Evolutionary conservation across 2,113 vertebrate genomes (phyloP).

Genomic region (Corapipo altera): DNA sequence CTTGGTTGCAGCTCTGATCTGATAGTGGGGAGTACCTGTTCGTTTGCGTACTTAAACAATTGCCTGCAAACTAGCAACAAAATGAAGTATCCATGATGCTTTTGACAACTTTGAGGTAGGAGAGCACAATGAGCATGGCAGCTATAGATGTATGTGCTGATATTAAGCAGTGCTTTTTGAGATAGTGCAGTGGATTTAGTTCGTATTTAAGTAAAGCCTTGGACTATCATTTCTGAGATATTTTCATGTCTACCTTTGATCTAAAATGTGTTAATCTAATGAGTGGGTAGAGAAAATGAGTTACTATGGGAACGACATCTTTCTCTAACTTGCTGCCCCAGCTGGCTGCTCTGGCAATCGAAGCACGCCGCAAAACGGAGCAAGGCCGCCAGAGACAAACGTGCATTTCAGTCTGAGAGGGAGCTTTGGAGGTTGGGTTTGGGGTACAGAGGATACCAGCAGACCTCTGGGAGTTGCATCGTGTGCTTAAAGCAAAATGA

Average conservation of each 20-base stretch:
- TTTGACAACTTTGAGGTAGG: neutral
- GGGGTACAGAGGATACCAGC: neutral
- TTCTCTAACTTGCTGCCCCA: conserved; percentile 16
- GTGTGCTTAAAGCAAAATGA: neutral
- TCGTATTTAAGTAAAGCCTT: neutral
- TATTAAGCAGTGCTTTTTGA: neutral
- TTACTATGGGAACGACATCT: conserved; percentile 32
- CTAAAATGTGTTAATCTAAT: conserved; percentile 40
- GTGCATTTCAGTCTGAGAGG: neutral
- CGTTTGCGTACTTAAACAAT: neutral
- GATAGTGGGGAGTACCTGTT: neutral
- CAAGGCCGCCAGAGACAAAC: neutral
- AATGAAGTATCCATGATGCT: neutral
- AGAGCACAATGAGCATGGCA: neutral
- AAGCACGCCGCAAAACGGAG: neutral
- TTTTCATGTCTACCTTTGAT: conserved; percentile 36
- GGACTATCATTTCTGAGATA: neutral
- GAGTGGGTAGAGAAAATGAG: conserved; percentile 23
- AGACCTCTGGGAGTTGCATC: neutral
- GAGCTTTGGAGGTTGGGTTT: neutral
- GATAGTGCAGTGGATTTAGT: neutral
- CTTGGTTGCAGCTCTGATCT: neutral
- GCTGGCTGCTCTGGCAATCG: neutral
- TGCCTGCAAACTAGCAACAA: neutral
- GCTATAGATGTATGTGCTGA: neutral